Evolutionary conservation across 2,888 invertebrate species (phyloP).

Genomic region (Agrenia bidenticulata): DNA sequence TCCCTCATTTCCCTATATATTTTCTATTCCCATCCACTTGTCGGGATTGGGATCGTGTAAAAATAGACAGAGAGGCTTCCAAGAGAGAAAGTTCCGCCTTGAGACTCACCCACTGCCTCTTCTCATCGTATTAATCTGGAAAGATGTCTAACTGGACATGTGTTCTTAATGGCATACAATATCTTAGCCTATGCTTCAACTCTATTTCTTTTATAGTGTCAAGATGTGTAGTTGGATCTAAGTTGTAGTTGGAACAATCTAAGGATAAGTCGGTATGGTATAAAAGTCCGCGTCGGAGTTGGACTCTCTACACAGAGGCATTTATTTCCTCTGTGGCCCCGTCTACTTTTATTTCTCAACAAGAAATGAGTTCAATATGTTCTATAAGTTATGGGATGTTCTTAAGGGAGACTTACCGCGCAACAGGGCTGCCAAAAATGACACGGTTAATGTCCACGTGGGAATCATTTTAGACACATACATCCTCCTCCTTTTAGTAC

Average conservation of each 20-base stretch:
- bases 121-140: conserved; percentile 6
- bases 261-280: too few relatives aligned
- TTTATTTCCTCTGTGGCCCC: background rate
- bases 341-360: conserved; percentile 9
- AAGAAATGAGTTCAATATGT: conserved; percentile 9
- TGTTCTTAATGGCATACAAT: conserved; percentile 6
- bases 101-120: background rate
- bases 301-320: too few relatives aligned
- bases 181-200: background rate
- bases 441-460: conserved; percentile 47
- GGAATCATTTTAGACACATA: conserved; percentile 45
- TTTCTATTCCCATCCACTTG: too few relatives aligned
- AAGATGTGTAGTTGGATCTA: too few relatives aligned
- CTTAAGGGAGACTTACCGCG: conserved; percentile 43
- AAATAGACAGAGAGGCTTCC: too few relatives aligned
- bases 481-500: conserved; percentile 20
- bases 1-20: too few relatives aligned
- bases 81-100: too few relatives aligned
- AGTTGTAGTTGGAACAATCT: too few relatives aligned
- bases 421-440: conserved; percentile 48
- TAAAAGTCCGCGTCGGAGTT: too few relatives aligned
- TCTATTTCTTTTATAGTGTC: too few relatives aligned
- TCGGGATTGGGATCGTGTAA: too few relatives aligned
- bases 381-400: conserved; percentile 1
- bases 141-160: conserved; percentile 6